phyloP scores from a whole-genome alignment of 2,113 vertebrate species.

The Ifrita kowaldi region DNA sequence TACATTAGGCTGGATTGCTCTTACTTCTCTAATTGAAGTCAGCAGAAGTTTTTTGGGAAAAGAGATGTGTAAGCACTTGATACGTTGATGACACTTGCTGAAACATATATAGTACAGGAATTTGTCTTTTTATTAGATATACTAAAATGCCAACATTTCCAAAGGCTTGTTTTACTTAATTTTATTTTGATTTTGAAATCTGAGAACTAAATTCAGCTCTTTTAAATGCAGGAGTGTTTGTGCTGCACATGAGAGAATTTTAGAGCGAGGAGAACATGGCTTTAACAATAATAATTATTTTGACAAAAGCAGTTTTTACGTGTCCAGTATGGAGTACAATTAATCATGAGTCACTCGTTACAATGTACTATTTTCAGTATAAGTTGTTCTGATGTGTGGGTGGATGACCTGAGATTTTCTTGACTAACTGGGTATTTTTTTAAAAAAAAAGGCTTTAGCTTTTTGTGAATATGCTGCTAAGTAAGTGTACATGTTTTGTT shows the following conservation, averaged over 20 bases:
- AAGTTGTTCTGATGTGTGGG: background rate
- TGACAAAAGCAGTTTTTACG: background rate
- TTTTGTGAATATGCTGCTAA: background rate
- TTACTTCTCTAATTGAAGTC: background rate
- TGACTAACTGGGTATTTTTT: background rate
- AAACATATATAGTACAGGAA: background rate
- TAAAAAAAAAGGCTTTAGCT: background rate
- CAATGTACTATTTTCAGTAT: background rate
- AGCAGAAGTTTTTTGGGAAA: background rate
- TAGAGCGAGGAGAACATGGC: background rate
- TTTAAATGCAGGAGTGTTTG: background rate
- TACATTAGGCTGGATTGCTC: background rate
- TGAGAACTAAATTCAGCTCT: background rate
- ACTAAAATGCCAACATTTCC: background rate
- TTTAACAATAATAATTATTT: background rate
- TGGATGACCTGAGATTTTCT: background rate
- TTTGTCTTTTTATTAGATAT: background rate
- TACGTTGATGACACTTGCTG: background rate
- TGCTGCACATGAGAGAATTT: background rate
- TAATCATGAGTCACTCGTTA: background rate
- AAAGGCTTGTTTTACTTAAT: background rate
- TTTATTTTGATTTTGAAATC: background rate
- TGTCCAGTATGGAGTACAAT: background rate
- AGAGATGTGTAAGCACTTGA: background rate
- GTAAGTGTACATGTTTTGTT: background rate